Conservation (phyloP, 2,797 vertebrate genomes). For the Fundulus diaphanus region DNA sequence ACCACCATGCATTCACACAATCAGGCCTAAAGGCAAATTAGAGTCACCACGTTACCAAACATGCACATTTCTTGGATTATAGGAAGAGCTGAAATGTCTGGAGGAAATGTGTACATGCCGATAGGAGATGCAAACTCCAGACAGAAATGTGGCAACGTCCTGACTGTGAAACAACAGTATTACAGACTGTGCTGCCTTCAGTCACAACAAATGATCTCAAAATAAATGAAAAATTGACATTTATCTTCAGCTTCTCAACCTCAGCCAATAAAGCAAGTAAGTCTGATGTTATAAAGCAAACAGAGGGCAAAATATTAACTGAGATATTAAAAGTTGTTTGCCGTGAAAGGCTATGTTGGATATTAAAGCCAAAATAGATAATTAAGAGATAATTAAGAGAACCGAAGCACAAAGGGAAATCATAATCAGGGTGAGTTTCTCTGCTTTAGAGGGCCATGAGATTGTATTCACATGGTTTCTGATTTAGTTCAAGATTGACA, state of each 20-base stretch:
- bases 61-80: neutral
- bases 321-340: slow-evolving; percentile 17
- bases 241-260: neutral
- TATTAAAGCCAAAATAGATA: slow-evolving; percentile 17
- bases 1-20: too few relatives aligned
- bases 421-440: neutral
- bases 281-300: slow-evolving; percentile 13
- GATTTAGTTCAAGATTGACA: neutral
- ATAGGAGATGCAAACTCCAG: neutral
- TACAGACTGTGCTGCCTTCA: neutral
- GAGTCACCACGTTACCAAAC: neutral
- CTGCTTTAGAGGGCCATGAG: neutral
- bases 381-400: neutral
- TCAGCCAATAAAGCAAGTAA: neutral
- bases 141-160: neutral
- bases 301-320: slow-evolving; percentile 8
- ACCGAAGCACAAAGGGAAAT: neutral
- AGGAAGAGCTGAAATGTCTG: neutral
- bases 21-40: too few relatives aligned
- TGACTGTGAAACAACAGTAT: neutral
- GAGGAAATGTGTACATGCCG: neutral
- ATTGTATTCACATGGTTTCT: neutral
- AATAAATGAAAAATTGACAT: neutral
- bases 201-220: neutral
- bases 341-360: slow-evolving; percentile 4